phyloP scores from a whole-genome alignment of 2,888 invertebrate genomes.

The Pollenia angustigena region DNA sequence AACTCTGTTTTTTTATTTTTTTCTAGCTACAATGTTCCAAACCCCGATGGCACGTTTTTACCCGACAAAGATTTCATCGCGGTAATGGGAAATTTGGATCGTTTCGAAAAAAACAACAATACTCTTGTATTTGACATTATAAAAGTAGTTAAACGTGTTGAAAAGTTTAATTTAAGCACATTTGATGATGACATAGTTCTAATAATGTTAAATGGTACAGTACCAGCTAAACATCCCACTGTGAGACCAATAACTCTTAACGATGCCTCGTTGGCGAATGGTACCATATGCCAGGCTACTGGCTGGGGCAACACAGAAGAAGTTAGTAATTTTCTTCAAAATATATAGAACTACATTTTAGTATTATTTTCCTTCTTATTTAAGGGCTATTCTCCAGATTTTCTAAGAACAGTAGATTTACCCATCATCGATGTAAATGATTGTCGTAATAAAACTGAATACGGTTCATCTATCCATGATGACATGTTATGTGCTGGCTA shows the following conservation, averaged over 20 bases:
- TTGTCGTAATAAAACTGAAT: conserved; percentile 79
- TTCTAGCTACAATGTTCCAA: conserved; percentile 4
- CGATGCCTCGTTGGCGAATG: conserved; percentile 62
- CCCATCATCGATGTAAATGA: conserved; percentile 75
- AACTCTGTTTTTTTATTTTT: not conserved
- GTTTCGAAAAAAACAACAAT: conserved; percentile 76
- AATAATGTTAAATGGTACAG: conserved; percentile 78
- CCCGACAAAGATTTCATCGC: conserved; percentile 77
- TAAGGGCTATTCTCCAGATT: conserved; percentile 74
- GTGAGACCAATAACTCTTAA: conserved; percentile 78
- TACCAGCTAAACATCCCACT: conserved; percentile 79
- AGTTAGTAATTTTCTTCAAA: conserved; percentile 63
- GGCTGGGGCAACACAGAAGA: conserved; percentile 82
- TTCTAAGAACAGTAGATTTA: conserved; percentile 78
- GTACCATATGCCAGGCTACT: conserved; percentile 80
- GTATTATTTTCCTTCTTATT: not conserved
- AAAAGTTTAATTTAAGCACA: conserved; percentile 75
- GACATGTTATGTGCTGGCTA: conserved; percentile 91
- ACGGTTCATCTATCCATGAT: conserved; percentile 85
- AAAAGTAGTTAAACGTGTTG: conserved; percentile 70
- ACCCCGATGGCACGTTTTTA: conserved; percentile 75
- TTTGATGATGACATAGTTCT: conserved; percentile 80
- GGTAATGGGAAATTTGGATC: conserved; percentile 82
- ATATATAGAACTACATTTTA: not conserved
- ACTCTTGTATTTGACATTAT: conserved; percentile 78